Conservation (phyloP, 2,888 invertebrate species). For the Scaptomyza caliginosa region DNA sequence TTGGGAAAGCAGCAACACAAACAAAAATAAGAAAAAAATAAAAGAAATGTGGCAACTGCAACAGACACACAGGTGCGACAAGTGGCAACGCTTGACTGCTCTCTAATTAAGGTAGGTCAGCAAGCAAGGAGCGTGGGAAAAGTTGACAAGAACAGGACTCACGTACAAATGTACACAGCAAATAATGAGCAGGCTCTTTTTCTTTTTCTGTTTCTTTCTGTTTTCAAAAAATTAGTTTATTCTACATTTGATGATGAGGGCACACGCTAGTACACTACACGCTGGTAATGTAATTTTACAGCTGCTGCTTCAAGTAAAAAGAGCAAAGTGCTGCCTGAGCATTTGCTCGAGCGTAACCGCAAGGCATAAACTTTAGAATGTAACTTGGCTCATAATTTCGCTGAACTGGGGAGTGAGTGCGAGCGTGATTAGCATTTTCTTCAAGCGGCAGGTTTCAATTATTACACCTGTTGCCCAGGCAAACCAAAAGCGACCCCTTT, state of each 20-base stretch:
- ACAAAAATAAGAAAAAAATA: conserved; percentile 7
- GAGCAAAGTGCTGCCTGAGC: conserved; percentile 33
- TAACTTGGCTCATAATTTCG: conserved; percentile 54
- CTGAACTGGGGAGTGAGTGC: conserved; percentile 49
- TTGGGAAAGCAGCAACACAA: conserved; percentile 39
- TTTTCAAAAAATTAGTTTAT: conserved; percentile 6
- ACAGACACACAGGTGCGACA: conserved; percentile 58
- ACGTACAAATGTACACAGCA: neutral
- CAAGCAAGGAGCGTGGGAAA: conserved; percentile 60
- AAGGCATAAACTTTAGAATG: conserved; percentile 39
- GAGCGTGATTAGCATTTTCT: conserved; percentile 73
- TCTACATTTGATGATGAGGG: conserved; percentile 27
- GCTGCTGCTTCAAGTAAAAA: conserved; percentile 71
- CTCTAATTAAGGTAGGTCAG: conserved; percentile 61
- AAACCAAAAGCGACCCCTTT: conserved; percentile 41
- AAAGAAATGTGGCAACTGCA: conserved; percentile 15
- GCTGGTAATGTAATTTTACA: conserved; percentile 70
- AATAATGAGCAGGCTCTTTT: neutral
- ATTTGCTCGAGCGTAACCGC: conserved; percentile 60
- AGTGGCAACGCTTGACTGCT: conserved; percentile 59
- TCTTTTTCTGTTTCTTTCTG: neutral
- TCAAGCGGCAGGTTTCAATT: conserved; percentile 82
- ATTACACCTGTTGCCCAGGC: conserved; percentile 81
- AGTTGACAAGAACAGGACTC: conserved; percentile 17
- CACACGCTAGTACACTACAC: conserved; percentile 2